Conservation (phyloP, 2,113 vertebrate species). For the Rhinopomastus cyanomelas region DNA sequence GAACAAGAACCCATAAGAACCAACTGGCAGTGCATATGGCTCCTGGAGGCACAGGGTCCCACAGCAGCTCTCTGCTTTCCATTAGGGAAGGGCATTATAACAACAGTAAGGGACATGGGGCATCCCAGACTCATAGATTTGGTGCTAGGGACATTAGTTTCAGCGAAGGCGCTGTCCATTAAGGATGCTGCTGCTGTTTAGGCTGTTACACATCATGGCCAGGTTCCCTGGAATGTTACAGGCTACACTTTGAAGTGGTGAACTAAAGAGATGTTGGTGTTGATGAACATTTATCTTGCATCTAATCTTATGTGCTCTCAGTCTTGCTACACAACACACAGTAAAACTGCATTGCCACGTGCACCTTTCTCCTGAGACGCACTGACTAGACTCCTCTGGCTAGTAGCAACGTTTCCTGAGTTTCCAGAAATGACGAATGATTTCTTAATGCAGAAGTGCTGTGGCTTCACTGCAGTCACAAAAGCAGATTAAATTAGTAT, state of each 20-base stretch:
- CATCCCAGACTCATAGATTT: not conserved
- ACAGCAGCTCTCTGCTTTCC: not conserved
- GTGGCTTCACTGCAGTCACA: constrained; percentile 52
- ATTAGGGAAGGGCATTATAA: not conserved
- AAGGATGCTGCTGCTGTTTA: not conserved
- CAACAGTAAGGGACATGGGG: not conserved
- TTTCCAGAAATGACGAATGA: constrained; percentile 56
- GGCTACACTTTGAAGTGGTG: not conserved
- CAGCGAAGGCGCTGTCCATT: not conserved
- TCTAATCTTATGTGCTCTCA: not conserved
- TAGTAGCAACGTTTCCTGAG: constrained; percentile 27
- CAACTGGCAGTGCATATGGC: not conserved
- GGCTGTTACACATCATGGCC: not conserved
- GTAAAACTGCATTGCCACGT: constrained; percentile 12
- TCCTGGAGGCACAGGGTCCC: not conserved
- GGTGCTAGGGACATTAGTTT: not conserved
- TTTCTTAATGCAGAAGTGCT: constrained; percentile 50
- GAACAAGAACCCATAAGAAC: constrained; percentile 12
- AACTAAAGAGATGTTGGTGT: not conserved
- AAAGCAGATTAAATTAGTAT: constrained; percentile 67
- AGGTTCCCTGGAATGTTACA: not conserved
- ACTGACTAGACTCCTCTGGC: not conserved
- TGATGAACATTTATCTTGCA: constrained; percentile 3
- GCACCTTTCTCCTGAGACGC: not conserved
- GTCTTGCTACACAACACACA: not conserved